Base-by-base conservation (phyloP, 2,113 vertebrate species). In the Rhineura floridana region DNA sequence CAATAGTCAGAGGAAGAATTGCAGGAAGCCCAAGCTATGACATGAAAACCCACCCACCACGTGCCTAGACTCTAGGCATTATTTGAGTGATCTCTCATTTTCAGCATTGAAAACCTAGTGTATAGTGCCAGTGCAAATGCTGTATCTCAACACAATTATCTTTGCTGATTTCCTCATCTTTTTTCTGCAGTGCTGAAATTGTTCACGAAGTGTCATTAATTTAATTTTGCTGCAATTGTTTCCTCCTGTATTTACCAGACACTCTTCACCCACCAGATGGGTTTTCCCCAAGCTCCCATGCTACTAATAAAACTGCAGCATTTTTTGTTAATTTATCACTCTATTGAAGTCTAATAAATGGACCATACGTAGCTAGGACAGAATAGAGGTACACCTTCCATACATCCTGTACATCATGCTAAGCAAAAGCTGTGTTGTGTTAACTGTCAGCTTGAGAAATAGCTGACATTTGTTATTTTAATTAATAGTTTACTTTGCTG, bases 381-480 rank as follows among this genome's bases (percentile, higher is more conserved):
- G 96, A 96, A 97, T 95, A 94, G 72, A 94, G 93, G 93, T 94
- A 87, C 87, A 92, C 90, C 88, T 96, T 96, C 96, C 93, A 87
- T 87, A 94, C 87, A 95, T 93, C 94, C 93, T 93, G 94, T 90
- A 94, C 81, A 78, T 96, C 95, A 95, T 90, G 90, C 96, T 95
- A 97, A 96, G 96, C 93, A 96, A 97, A 96, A 97, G 95, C 95
- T 95, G 95, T 72, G 67, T 93, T 92, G 93, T 96, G 95, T 96
- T 97, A 96, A 92, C 96, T 97, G 97, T 97, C 97, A 97, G 95
- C 92, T 91, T 95, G 93, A 50, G 86, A 97, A 97, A 96, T 89
- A 96, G 97, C 97, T 97, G 97, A 97, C 97, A 96, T 97, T 97
- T 96, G 95, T 97, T 97, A 97, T 97, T 97, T 96, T 97, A 97